phyloP scores from a whole-genome alignment of 2,797 vertebrate species.

The Gobio occitaniae region DNA sequence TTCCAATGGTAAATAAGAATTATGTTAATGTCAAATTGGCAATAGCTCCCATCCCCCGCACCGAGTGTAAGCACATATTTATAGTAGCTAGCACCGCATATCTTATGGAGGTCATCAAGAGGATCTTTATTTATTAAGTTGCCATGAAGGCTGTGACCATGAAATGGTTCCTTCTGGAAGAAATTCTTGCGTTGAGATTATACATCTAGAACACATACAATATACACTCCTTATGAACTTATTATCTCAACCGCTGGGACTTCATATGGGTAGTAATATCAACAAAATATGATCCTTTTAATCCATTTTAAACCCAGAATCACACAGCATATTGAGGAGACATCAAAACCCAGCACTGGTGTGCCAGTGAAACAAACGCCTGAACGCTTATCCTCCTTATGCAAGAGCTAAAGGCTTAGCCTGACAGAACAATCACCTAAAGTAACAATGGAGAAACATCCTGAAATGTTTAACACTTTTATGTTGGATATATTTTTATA shows the following conservation, averaged over 20 bases:
- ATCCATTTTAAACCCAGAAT: slow-evolving; percentile 61
- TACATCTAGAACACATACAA: slow-evolving; percentile 50
- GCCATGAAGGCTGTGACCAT: slow-evolving; percentile 46
- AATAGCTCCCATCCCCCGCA: slow-evolving; percentile 21
- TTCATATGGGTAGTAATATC: slow-evolving; percentile 51
- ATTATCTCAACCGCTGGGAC: slow-evolving; percentile 42
- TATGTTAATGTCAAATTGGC: slow-evolving; percentile 44
- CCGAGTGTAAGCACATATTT: slow-evolving; percentile 46
- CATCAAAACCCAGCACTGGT: slow-evolving; percentile 47
- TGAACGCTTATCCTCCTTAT: slow-evolving; percentile 48
- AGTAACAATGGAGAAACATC: slow-evolving; percentile 48
- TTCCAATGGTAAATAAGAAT: slow-evolving; percentile 45
- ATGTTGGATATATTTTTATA: slow-evolving; percentile 25
- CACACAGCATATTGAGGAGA: slow-evolving; percentile 51
- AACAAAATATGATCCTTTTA: slow-evolving; percentile 58
- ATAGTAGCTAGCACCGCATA: slow-evolving; percentile 38
- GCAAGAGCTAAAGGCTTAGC: slow-evolving; percentile 53
- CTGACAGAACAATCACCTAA: slow-evolving; percentile 53
- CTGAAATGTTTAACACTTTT: slow-evolving; percentile 16
- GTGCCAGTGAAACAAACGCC: slow-evolving; percentile 49
- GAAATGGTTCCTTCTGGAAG: slow-evolving; percentile 60
- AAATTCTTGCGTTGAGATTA: slow-evolving; percentile 59
- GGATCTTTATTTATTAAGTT: slow-evolving; percentile 56
- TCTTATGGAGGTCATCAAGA: slow-evolving; percentile 59
- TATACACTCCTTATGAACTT: slow-evolving; percentile 47